A percentile compares a stretch with the other conserved stretches of the same genome.
These are phyloP conservation scores for Triops longicaudatus DNA, from an alignment of 1,140 invertebrate genomes.

Conservation along the genomic window DNA sequence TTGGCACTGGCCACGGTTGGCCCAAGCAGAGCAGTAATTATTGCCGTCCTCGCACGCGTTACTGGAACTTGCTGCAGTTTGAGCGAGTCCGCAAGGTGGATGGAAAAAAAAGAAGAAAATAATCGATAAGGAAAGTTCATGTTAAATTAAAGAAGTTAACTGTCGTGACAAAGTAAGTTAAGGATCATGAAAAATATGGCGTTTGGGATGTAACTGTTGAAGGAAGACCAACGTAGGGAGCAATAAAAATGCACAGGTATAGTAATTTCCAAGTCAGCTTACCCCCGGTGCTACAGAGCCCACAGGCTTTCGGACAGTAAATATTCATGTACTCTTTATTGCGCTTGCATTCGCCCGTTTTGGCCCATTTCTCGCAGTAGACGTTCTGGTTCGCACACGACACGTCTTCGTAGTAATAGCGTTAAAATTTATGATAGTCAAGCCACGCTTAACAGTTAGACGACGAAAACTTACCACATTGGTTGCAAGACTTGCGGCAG, in stretches of 20 bases:
- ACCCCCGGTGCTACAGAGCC: slow-evolving; percentile 34
- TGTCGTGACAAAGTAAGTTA: too few relatives aligned
- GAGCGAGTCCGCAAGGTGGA: neutral
- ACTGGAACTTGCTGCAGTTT: neutral
- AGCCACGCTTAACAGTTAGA: neutral
- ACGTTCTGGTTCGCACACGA: slow-evolving; percentile 21
- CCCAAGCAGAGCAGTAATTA: slow-evolving; percentile 37
- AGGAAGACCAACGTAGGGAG: neutral
- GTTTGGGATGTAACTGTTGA: neutral
- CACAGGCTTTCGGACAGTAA: slow-evolving; percentile 39
- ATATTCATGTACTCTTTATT: slow-evolving; percentile 37
- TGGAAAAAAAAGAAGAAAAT: neutral
- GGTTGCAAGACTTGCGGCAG: slow-evolving; percentile 39
- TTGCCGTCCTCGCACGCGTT: slow-evolving; percentile 34
- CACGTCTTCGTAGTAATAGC: neutral
- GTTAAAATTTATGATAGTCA: neutral
- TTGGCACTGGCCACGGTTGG: slow-evolving; percentile 36
- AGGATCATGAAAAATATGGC: neutral
- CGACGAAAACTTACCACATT: slow-evolving; percentile 35
- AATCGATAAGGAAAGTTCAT: neutral
- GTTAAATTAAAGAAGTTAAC: too few relatives aligned
- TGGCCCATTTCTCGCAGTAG: slow-evolving; percentile 25
- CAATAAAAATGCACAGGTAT: neutral
- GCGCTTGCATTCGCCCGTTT: slow-evolving; percentile 35
- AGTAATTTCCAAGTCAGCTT: neutral